phyloP scores from a whole-genome alignment of 2,113 vertebrate genomes.

The Bujurquina vittata region DNA sequence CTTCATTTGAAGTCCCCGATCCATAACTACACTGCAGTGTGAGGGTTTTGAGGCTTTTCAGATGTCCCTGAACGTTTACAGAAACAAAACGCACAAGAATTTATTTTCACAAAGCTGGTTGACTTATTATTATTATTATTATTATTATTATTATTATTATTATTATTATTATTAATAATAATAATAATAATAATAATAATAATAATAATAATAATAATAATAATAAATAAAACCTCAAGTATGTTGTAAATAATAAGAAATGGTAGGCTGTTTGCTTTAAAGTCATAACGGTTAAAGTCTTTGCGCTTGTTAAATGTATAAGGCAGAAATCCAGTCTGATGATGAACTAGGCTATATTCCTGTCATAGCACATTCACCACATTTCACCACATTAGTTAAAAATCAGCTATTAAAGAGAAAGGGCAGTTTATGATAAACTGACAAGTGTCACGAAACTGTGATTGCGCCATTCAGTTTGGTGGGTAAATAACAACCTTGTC shows the following conservation, averaged over 20 bases:
- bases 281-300: not conserved
- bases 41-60: not conserved
- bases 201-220: too few species aligned
- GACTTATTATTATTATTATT: not conserved
- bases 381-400: not conserved
- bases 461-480: not conserved
- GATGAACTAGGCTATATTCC: not conserved
- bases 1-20: slow-evolving; percentile 15
- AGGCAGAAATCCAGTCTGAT: not conserved
- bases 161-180: not conserved
- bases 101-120: not conserved
- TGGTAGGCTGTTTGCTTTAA: not conserved
- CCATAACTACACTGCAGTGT: not conserved
- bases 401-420: not conserved
- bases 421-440: not conserved
- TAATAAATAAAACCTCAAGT: not conserved
- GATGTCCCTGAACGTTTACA: not conserved
- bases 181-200: too few species aligned
- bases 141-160: not conserved
- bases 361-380: too few species aligned
- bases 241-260: not conserved
- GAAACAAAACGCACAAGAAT: not conserved
- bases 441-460: not conserved
- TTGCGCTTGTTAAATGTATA: not conserved
- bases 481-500: not conserved